Evolutionary conservation across 1,140 invertebrate species (phyloP).

Genomic region (Musca vetustissima): DNA sequence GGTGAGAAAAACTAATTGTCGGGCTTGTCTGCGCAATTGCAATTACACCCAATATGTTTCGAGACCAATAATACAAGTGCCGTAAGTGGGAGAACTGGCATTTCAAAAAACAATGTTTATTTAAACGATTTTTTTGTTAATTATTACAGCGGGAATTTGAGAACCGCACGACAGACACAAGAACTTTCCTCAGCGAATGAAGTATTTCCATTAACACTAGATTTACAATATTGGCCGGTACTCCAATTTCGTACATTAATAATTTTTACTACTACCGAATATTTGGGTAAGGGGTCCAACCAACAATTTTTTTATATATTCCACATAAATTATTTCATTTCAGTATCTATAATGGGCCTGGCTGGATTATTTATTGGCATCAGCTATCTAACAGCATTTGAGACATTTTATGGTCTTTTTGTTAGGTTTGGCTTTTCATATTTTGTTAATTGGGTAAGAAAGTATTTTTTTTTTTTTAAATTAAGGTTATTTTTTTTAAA

Average conservation of each 20-base stretch:
- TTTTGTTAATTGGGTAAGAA: background rate
- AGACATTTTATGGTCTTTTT: background rate
- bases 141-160: too few species aligned
- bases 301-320: background rate
- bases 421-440: background rate
- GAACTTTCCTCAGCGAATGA: too few species aligned
- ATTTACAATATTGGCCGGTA: conserved; percentile 12
- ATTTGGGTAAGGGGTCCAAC: background rate
- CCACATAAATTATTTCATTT: background rate
- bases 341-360: background rate
- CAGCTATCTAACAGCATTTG: background rate
- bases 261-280: background rate
- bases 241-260: background rate
- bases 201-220: background rate
- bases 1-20: too few species aligned
- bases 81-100: too few species aligned
- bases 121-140: too few species aligned
- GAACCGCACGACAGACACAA: too few species aligned
- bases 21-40: too few species aligned
- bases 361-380: conserved; percentile 13
- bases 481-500: background rate
- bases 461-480: background rate
- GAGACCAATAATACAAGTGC: too few species aligned
- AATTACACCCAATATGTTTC: too few species aligned
- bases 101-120: too few species aligned